Base-by-base conservation (phyloP, 2,113 vertebrate species). In the Psophia crepitans region DNA sequence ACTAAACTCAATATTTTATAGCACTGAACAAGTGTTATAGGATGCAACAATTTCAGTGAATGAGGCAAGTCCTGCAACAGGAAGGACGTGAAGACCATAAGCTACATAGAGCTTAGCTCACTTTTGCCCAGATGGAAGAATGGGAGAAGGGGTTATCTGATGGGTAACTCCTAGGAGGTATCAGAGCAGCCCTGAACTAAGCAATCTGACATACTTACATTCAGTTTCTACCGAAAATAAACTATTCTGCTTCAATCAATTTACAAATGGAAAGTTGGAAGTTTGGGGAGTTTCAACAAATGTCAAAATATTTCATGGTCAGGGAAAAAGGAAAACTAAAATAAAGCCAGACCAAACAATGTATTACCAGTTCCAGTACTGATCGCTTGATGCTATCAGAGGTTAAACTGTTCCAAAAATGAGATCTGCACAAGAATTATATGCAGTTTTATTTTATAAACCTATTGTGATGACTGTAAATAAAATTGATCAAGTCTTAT, bases 241-340 rank as follows among this genome's bases (percentile, higher is more conserved):
- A 84, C 77, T 37, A 23, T 12, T 11, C 65, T 92, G 15, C 22
- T 89, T 92, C 84, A 53, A 84, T 71, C 64, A 89, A 48, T 80
- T 87, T 96, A 65, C 57, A 79, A 86, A 93, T 57, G 65, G 83
- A 90, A 95, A 92, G 39, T 43, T 79, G 35, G 53, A 95, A 89
- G 6, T 76, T 84, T 22, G 4, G 19, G 7, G 57, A 90, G 43
- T 75, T 93, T 90, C 86, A 81, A 65, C 44, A 92, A 95, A 84
- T 21, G n/a, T 95, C 76, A 95, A 89, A 95, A 87, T 93, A 96
- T 93, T 90, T 69, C 95, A 87, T 15, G 6, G 85, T 73, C 66
- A 77, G 53, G 24, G n/a, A 86, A 92, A 96, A 87, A 87, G 7
- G 28, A 92, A 92, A 93, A 56, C 46, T 95, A 81, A 95, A 93